Evolutionary conservation across 1,140 invertebrate species (phyloP), one percentile per base, ranked within the genome.

Genomic region (Saccostrea cuccullata): DNA sequence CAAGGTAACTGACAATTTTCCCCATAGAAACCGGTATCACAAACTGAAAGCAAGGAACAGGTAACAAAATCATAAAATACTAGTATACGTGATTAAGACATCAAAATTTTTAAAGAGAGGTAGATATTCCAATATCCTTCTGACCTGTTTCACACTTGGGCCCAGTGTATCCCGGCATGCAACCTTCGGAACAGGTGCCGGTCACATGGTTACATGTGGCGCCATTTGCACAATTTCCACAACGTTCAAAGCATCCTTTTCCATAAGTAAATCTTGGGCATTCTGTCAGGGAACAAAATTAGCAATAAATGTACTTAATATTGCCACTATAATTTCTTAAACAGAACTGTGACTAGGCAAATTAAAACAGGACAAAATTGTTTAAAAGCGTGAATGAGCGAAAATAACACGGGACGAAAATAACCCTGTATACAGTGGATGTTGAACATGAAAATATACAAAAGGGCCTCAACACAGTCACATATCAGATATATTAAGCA

Each of bases 131-230:
- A 64, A 64, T n/a, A 64, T 64, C 58, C 6, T 47, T 47, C 88
- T 87, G 30, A 91, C 90, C 67, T 87, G 87, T 55, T 17, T 86
- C 83, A 60, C 90, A 91, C 55, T 85, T 83, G 26, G 64, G 82
- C 67, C 90, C 91, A 4, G 58, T 87, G 56, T 87, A 90, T 55
- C 91, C 91, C 20, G 91, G 87, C 84, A 89, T 90, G 87, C 91
- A 91, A 2, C 86, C 89, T 12, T 87, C n/a, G 8, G 56, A 55
- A 84, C 91, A 92, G n/a, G 83, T 58, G 13, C 91, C 91, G 15
- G 87, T 90, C 23, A 87, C 85, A 55, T 87, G 86, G 77, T 90
- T 47, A 87, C 91, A 92, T 11, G 86, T 40, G 2, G 82, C 85
- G 9, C 87, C 88, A 36, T 91, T 89, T n/a, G 26, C 67, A 85